Evolutionary conservation across 2,797 vertebrate genomes (phyloP), one percentile per base, ranked within the genome.

Genomic region (Takifugu rubripes): DNA sequence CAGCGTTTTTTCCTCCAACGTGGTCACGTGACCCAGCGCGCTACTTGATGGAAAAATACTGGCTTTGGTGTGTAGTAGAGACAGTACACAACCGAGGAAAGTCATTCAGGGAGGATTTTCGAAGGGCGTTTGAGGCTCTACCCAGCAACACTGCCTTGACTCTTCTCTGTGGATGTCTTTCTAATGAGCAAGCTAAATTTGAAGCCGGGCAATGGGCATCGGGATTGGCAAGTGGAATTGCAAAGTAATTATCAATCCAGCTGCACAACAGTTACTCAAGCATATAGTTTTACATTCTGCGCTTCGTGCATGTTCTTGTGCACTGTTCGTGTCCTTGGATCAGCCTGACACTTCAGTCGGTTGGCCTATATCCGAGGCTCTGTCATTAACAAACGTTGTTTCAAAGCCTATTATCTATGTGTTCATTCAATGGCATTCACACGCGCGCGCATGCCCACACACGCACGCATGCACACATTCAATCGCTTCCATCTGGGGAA

Each of bases 1-100:
- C 81, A 67, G 77, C 79, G 54, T 36, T 53, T 54, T 33, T 25
- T 15, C 49, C 54, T 47, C 45, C 64, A 68, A 63, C 45, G 56
- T 52, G 75, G 74, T 91, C 91, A 92, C 91, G 91, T 92, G 91
- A 89, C 82, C 50, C 70, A 79, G 82, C 84, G 82, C 84, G 86
- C 87, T 84, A 90, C 87, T 92, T 91, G 90, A 92, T 93, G 92
- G 92, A 93, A 93, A 93, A 93, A 91, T 93, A 93, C 92, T 88
- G 90, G 92, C 90, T 90, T 93, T 90, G 76, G 87, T 87, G 88
- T 86, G 78, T 79, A 83, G 84, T 64, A 74, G 74, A 81, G 81
- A 84, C 70, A 62, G 81, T 74, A 79, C 85, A 84, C 85, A 77
- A 75, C 71, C 79, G 74, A 79, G 78, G 72, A 82, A 88, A 90